phyloP scores from a whole-genome alignment of 2,888 invertebrate species.

The Drosophila robusta region DNA sequence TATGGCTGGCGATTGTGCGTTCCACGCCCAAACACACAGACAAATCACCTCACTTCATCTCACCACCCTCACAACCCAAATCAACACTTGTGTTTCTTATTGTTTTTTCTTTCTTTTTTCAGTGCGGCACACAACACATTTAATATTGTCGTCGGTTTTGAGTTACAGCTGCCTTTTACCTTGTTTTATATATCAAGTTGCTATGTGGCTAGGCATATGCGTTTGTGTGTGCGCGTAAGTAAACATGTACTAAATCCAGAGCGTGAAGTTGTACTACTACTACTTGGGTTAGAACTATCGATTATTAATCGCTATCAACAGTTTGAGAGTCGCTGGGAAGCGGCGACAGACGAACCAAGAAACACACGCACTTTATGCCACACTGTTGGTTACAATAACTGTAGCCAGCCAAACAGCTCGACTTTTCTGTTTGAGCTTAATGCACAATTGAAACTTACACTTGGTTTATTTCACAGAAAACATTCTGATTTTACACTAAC shows the following conservation, averaged over 20 bases:
- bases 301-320: constrained; percentile 21
- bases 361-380: constrained; percentile 7
- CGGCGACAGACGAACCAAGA: constrained; percentile 30
- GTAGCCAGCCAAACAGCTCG: not conserved
- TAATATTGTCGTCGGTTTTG: constrained; percentile 48
- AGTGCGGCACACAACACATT: constrained; percentile 42
- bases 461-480: constrained; percentile 42
- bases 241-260: constrained; percentile 37
- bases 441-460: constrained; percentile 27
- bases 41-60: constrained; percentile 24
- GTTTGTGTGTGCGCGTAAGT: constrained; percentile 19
- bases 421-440: not conserved
- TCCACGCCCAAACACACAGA: constrained; percentile 68
- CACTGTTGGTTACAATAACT: not conserved
- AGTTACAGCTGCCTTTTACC: constrained; percentile 64
- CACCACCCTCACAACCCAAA: constrained; percentile 32
- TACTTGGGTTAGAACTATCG: constrained; percentile 36
- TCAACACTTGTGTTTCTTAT: constrained; percentile 47
- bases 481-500: constrained; percentile 18
- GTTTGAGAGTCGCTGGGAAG: constrained; percentile 33
- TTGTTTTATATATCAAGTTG: constrained; percentile 64
- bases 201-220: constrained; percentile 38
- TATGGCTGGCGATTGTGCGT: constrained; percentile 45
- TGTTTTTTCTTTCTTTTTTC: constrained; percentile 39
- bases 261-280: constrained; percentile 24